These are phyloP conservation scores for Medauroidea extradentata DNA, from an alignment of 1,140 invertebrate species.

Conservation along the genomic window DNA sequence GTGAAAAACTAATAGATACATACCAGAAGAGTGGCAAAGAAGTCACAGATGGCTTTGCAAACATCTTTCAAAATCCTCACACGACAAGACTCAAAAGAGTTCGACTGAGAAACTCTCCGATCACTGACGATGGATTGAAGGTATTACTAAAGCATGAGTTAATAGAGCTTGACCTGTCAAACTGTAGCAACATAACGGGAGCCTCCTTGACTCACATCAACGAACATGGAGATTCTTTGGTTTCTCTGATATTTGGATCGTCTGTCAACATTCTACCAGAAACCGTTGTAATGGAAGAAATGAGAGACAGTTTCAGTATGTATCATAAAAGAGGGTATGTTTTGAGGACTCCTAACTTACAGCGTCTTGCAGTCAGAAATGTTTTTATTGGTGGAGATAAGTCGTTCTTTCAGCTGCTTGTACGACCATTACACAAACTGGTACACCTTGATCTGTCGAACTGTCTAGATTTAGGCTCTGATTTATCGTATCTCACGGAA, in stretches of 20 bases:
- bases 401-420: slow-evolving; percentile 50
- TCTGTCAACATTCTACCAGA: slow-evolving; percentile 27
- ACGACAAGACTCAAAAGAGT: slow-evolving; percentile 65
- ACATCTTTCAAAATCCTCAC: slow-evolving; percentile 62
- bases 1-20: slow-evolving; percentile 60
- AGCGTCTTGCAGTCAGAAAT: slow-evolving; percentile 55
- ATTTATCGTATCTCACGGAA: slow-evolving; percentile 52
- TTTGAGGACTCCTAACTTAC: slow-evolving; percentile 61
- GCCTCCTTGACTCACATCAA: slow-evolving; percentile 56
- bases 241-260: slow-evolving; percentile 40
- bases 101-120: slow-evolving; percentile 60
- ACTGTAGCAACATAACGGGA: slow-evolving; percentile 62
- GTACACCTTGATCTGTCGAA: slow-evolving; percentile 76
- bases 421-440: slow-evolving; percentile 56
- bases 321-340: slow-evolving; percentile 47
- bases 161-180: slow-evolving; percentile 64
- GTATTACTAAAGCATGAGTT: slow-evolving; percentile 66
- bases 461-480: slow-evolving; percentile 52
- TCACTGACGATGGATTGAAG: slow-evolving; percentile 64
- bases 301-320: slow-evolving; percentile 38
- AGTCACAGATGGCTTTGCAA: slow-evolving; percentile 61
- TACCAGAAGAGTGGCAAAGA: slow-evolving; percentile 51
- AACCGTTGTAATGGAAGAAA: slow-evolving; percentile 1
- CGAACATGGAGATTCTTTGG: slow-evolving; percentile 36
- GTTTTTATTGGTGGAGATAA: slow-evolving; percentile 43